Evolutionary conservation across 2,797 vertebrate species (phyloP).

Genomic region (Esox lucius): DNA sequence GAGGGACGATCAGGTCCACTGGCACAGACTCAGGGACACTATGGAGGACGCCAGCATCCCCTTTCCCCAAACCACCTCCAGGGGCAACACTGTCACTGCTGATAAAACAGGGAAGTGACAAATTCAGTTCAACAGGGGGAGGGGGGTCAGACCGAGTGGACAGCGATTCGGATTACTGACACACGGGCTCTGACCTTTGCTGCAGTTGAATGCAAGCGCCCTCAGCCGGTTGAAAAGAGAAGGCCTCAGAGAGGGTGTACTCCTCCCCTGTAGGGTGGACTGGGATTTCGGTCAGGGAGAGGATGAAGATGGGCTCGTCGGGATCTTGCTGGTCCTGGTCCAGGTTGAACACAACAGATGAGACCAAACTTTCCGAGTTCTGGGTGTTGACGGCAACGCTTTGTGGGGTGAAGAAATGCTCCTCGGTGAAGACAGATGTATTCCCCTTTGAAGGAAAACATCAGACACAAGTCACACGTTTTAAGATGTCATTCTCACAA

Average conservation of each 20-base stretch:
- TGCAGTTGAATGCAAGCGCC: conserved; percentile 35
- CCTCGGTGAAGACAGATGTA: not conserved
- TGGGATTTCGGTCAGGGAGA: conserved; percentile 75
- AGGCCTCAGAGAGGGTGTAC: conserved; percentile 21
- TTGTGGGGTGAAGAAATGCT: not conserved
- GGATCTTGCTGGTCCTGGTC: conserved; percentile 50
- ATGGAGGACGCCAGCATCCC: not conserved
- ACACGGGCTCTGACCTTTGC: conserved; percentile 46
- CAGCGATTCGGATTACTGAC: not conserved
- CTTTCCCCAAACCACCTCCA: conserved; percentile 18
- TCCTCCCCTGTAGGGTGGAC: conserved; percentile 38
- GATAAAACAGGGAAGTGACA: not conserved
- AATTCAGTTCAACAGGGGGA: not conserved
- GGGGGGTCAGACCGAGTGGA: not conserved
- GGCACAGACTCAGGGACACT: conserved; percentile 12
- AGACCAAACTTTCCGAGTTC: not conserved
- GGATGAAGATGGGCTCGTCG: conserved; percentile 73
- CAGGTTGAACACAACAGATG: conserved; percentile 39
- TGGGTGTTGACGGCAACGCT: not conserved
- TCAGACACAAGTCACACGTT: not conserved
- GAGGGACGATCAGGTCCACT: conserved; percentile 19
- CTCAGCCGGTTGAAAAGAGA: conserved; percentile 28
- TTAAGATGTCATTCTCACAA: not conserved
- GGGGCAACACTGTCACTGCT: conserved; percentile 23
- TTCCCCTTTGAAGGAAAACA: not conserved